These are phyloP conservation scores for Urocolius indicus DNA, from an alignment of 2,113 vertebrate species.

Conservation along the genomic window DNA sequence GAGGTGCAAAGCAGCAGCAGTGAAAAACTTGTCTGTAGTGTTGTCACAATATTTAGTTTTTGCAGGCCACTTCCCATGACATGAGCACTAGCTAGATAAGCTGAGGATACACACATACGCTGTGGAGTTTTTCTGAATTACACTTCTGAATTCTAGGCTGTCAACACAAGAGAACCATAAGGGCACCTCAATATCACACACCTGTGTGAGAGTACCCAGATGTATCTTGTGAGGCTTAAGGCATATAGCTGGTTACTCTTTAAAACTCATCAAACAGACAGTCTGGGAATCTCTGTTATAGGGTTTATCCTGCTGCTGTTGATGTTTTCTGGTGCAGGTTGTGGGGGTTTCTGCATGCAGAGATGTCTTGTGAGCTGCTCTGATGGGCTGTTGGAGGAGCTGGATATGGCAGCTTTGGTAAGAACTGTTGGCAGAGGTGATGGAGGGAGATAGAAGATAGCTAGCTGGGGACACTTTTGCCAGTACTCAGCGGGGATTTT, in stretches of 20 bases:
- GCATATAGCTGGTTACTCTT: background rate
- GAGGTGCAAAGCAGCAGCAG: background rate
- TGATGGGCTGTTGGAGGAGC: background rate
- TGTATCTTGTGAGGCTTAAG: background rate
- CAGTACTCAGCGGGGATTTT: background rate
- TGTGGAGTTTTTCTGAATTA: background rate
- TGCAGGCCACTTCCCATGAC: background rate
- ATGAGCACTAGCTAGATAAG: background rate
- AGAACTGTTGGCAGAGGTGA: background rate
- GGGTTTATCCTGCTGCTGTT: background rate
- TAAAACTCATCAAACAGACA: background rate
- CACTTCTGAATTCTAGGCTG: background rate
- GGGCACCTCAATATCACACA: fast-evolving
- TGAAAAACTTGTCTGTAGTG: background rate
- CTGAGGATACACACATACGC: background rate
- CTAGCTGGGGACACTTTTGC: background rate
- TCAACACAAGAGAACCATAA: background rate
- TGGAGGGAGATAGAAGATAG: background rate
- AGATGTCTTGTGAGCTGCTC: background rate
- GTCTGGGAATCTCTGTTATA: background rate
- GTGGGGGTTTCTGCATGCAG: background rate
- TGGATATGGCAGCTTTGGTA: background rate
- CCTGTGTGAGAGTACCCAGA: fast-evolving
- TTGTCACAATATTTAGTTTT: fast-evolving
- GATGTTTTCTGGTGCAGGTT: background rate